Percentiles rank a stretch among this genome's conserved stretches.
phyloP scores from a whole-genome alignment of 2,888 invertebrate species.

The Spilosoma lubricipeda region DNA sequence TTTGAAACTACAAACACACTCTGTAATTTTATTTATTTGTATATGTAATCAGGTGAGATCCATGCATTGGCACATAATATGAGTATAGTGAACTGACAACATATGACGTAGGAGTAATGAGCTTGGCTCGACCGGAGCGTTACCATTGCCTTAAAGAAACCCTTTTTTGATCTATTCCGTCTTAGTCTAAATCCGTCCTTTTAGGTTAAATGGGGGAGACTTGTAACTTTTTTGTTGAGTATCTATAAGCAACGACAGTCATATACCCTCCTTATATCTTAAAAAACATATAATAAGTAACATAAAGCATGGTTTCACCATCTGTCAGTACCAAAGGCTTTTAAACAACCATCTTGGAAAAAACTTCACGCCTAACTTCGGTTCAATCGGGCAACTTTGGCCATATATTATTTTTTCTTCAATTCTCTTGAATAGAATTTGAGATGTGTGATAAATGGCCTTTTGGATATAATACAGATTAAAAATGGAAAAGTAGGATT shows the following conservation, averaged over 20 bases:
- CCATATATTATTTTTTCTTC: slow-evolving; percentile 19
- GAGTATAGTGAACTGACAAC: no score
- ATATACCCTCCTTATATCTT: neutral
- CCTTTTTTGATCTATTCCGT: no score
- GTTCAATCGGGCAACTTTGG: slow-evolving; percentile 12
- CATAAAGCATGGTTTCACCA: neutral
- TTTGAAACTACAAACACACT: no score
- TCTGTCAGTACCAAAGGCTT: neutral
- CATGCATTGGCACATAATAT: no score
- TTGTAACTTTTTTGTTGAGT: neutral
- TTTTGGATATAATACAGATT: neutral
- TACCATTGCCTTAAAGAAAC: no score
- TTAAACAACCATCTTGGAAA: slow-evolving; percentile 2
- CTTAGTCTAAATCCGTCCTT: neutral
- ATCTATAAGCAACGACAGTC: neutral
- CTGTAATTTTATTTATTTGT: no score
- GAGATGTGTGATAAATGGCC: neutral
- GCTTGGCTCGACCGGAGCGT: no score
- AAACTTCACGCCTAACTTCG: slow-evolving; percentile 1
- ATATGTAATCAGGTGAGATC: no score
- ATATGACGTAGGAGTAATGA: no score
- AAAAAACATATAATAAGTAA: neutral
- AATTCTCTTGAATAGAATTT: slow-evolving; percentile 19
- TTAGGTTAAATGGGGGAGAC: no score
- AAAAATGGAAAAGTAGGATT: neutral